phyloP scores from a whole-genome alignment of 2,797 vertebrate species.

The Okamejei kenojei region DNA sequence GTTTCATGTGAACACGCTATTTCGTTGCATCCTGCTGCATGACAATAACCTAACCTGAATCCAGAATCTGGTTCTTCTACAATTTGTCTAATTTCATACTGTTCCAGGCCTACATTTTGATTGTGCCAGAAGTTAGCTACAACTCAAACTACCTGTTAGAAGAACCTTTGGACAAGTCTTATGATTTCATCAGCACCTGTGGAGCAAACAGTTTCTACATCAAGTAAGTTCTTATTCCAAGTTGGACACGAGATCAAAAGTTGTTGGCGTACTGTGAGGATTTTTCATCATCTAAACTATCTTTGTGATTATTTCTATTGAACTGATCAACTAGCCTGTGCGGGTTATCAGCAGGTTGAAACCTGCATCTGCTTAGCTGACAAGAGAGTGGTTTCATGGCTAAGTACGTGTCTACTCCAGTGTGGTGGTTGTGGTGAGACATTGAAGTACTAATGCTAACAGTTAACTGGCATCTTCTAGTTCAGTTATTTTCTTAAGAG shows the following conservation, averaged over 20 bases:
- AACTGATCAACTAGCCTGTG: not conserved
- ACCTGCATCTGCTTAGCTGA: not conserved
- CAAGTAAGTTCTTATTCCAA: constrained; percentile 58
- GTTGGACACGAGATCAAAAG: not conserved
- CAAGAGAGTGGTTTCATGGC: not conserved
- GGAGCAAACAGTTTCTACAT: constrained; percentile 80
- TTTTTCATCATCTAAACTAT: not conserved
- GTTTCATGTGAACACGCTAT: too few species aligned
- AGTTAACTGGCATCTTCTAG: not conserved
- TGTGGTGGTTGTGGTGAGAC: too few species aligned
- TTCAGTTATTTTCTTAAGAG: not conserved
- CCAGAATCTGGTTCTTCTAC: not conserved
- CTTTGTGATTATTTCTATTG: not conserved
- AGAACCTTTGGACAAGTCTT: constrained; percentile 86
- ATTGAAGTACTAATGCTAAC: not conserved
- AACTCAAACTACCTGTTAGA: constrained; percentile 74
- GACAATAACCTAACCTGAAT: not conserved
- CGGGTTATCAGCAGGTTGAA: not conserved
- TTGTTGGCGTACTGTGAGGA: not conserved
- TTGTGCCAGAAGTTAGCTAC: constrained; percentile 79
- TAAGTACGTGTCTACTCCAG: too few species aligned
- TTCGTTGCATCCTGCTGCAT: too few species aligned
- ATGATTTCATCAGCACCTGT: constrained; percentile 90
- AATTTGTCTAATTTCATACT: constrained; percentile 13
- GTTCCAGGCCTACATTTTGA: constrained; percentile 76